A percentile compares a stretch with the other conserved stretches of the same genome.
These are phyloP conservation scores for Lysandra coridon DNA, from an alignment of 2,888 invertebrate genomes.

Conservation along the genomic window DNA sequence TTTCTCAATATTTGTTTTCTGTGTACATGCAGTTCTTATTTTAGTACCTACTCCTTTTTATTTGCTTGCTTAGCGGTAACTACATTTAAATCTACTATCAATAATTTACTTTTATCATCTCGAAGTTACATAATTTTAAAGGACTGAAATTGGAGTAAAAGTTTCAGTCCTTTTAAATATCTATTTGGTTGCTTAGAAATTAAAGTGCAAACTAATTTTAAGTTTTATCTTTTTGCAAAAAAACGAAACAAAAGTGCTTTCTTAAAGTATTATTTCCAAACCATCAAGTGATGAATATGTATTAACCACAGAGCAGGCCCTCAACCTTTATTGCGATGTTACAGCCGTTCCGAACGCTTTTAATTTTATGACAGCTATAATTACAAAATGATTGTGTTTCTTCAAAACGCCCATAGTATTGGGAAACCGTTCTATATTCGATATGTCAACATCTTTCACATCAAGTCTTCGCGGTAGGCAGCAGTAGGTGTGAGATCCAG, in stretches of 20 bases:
- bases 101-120: too few species aligned
- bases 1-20: too few species aligned
- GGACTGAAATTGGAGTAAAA: too few species aligned
- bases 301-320: not conserved
- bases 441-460: not conserved
- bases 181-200: too few species aligned
- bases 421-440: conserved; percentile 20
- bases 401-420: conserved; percentile 11
- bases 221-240: not conserved
- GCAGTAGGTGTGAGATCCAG: not conserved
- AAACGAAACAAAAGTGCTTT: not conserved
- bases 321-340: not conserved
- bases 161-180: too few species aligned
- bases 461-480: not conserved
- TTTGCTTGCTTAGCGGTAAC: not conserved
- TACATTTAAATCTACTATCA: too few species aligned
- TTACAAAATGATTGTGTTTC: conserved; percentile 17
- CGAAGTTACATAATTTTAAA: too few species aligned
- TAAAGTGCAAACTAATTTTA: not conserved
- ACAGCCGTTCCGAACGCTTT: conserved; percentile 13
- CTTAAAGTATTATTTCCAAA: not conserved
- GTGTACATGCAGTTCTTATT: not conserved
- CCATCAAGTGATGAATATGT: not conserved
- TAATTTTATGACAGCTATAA: conserved; percentile 21
- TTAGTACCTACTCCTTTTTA: not conserved